Evolutionary conservation across 2,888 invertebrate species (phyloP).

Genomic region (Ophonus ardosiacus): DNA sequence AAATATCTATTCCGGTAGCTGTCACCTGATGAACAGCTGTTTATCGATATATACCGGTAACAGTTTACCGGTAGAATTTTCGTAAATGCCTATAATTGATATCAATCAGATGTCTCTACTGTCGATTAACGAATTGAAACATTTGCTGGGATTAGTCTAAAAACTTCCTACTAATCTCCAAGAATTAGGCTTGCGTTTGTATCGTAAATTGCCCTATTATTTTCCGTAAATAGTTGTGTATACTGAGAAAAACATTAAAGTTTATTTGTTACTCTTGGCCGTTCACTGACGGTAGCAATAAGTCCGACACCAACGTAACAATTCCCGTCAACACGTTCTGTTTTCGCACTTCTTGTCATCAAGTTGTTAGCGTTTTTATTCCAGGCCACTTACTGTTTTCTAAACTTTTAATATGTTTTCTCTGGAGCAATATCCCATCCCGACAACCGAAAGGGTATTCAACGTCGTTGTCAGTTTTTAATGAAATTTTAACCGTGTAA

Average conservation of each 20-base stretch:
- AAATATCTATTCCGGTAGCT: too few species aligned
- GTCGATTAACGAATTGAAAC: too few species aligned
- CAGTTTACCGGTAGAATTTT: too few species aligned
- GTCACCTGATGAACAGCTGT: too few species aligned
- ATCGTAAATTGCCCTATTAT: too few species aligned
- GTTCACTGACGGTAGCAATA: neutral
- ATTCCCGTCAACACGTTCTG: slow-evolving; percentile 34
- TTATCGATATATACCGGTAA: too few species aligned
- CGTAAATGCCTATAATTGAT: too few species aligned
- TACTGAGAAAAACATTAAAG: neutral
- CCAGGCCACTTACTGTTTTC: slow-evolving; percentile 54
- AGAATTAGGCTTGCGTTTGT: too few species aligned
- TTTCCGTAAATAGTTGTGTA: too few species aligned
- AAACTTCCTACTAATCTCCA: too few species aligned
- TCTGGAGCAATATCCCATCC: slow-evolving; percentile 36
- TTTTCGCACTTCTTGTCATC: slow-evolving; percentile 51
- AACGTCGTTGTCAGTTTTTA: slow-evolving; percentile 53
- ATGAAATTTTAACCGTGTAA: slow-evolving; percentile 55
- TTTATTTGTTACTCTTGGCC: neutral
- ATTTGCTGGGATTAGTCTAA: too few species aligned
- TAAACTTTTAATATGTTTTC: slow-evolving; percentile 57
- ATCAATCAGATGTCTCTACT: too few species aligned
- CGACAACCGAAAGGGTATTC: slow-evolving; percentile 17
- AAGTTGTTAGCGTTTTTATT: slow-evolving; percentile 52
- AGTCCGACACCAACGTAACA: slow-evolving; percentile 9